Evolutionary conservation across 2,888 invertebrate genomes (phyloP).

Genomic region (Dryobotodes eremita): DNA sequence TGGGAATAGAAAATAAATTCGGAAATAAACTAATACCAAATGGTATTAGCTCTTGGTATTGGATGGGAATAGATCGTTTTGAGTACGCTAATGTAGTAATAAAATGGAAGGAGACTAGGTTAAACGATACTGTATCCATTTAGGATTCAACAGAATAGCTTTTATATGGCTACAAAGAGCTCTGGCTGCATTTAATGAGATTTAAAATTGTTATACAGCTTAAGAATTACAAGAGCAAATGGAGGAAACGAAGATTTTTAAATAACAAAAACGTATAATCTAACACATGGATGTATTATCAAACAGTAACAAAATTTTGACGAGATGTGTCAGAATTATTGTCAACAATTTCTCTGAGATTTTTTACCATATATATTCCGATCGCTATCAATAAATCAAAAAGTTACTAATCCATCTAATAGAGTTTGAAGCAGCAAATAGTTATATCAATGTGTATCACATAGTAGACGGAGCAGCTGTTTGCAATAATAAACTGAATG

Average conservation of each 20-base stretch:
- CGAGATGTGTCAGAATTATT: not conserved
- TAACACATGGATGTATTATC: not conserved
- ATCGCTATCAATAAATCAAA: constrained; percentile 25
- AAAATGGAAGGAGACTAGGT: not conserved
- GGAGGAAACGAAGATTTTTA: not conserved
- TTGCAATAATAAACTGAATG: constrained; percentile 33
- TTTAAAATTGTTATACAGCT: not conserved
- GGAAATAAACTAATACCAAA: too few relatives aligned
- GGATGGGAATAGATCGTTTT: too few relatives aligned
- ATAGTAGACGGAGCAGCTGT: constrained; percentile 5
- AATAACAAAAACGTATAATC: not conserved
- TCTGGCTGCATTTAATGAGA: not conserved
- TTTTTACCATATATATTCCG: not conserved
- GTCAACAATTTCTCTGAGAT: not conserved
- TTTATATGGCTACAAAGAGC: not conserved
- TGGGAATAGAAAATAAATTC: too few relatives aligned
- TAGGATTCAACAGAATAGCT: not conserved
- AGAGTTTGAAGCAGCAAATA: constrained; percentile 23
- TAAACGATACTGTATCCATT: not conserved
- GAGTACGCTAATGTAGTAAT: not conserved
- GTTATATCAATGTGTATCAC: constrained; percentile 13
- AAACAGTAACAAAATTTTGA: not conserved
- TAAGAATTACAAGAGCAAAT: not conserved
- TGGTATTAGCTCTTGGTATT: too few relatives aligned
- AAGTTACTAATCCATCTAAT: not conserved